Evolutionary conservation across 1,140 invertebrate species (phyloP).

Genomic region (Eurosta solidaginis): DNA sequence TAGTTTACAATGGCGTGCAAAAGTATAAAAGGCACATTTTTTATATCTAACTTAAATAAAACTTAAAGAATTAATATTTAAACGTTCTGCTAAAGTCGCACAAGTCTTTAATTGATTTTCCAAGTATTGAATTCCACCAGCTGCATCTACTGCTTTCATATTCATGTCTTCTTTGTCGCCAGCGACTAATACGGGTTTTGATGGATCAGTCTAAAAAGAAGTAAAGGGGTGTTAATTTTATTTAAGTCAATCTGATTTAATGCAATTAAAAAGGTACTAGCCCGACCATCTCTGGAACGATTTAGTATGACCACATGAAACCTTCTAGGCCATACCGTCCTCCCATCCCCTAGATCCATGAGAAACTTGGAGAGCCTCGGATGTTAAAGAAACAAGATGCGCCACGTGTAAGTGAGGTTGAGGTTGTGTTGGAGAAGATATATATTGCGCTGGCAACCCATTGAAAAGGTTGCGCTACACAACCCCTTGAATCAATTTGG

Average conservation of each 20-base stretch:
- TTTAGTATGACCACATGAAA: too few species aligned
- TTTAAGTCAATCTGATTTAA: not conserved
- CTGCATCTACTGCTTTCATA: constrained; percentile 68
- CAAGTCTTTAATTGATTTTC: constrained; percentile 72
- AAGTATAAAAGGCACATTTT: not conserved
- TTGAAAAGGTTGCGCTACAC: too few species aligned
- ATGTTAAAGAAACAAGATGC: too few species aligned
- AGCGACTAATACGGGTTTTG: constrained; percentile 74
- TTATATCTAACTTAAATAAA: constrained; percentile 40
- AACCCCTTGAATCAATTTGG: too few species aligned
- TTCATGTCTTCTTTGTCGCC: constrained; percentile 83
- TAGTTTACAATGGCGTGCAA: not conserved
- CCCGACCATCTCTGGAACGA: too few species aligned
- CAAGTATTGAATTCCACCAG: constrained; percentile 81
- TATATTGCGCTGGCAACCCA: too few species aligned
- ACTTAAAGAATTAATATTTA: constrained; percentile 65
- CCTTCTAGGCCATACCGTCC: too few species aligned
- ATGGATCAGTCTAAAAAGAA: constrained; percentile 65
- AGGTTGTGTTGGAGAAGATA: too few species aligned
- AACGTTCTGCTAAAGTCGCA: constrained; percentile 61
- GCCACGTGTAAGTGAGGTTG: too few species aligned
- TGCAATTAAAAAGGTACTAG: not conserved
- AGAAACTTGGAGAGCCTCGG: too few species aligned
- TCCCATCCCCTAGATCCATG: too few species aligned
- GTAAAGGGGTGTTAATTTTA: not conserved